Base-by-base conservation (phyloP, 2,888 invertebrate species). In the Himalopsyche anomala region DNA sequence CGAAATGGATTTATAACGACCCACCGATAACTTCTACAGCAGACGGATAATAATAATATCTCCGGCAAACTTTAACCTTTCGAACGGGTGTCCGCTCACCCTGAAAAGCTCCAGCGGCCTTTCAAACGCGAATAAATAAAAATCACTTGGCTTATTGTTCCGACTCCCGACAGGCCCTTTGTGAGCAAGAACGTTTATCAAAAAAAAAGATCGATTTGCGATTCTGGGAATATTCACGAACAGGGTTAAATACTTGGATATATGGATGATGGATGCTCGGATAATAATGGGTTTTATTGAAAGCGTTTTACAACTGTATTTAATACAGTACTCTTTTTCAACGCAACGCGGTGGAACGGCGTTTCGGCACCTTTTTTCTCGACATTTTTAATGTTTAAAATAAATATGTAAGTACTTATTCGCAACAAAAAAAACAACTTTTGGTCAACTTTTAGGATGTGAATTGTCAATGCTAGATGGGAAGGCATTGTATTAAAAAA, bases 41-140 rank as follows among this genome's bases (percentile, higher is more conserved):
- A 45, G 45, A 45, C 45, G 45, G 45, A 45, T 45, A 45, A 45
- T 11, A 36, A 36, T 36, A 36, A 74, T 74, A 74, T 74, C 15
- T 36, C 36, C 6, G 9, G 36, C 74, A 74, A 74, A 74, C 74
- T 74, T 74, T 74, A 38, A 74, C 74, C 74, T 74, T 74, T 74
- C 74, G 36, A 51, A 51, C 8, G 51, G 45, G 36, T 74, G 19
- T 38, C 74, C 36, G 74, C 36, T 74, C 74, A 19, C 28, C 28
- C 74, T 74, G 38, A 74, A 74, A 74, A 74, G 74, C 74, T 38
- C 36, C 28, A 36, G 74, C 36, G 12, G 36, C 28, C 74, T 74
- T 74, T 74, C 74, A 74, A 12, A 74, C 74, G 74, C 74, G 74
- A 74, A 74, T 74, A 74, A 74, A 74, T 74, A 74, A 74, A 74